Base-by-base conservation (phyloP, 92 coral and sea anemone species). In the Phenganax subtilis region DNA sequence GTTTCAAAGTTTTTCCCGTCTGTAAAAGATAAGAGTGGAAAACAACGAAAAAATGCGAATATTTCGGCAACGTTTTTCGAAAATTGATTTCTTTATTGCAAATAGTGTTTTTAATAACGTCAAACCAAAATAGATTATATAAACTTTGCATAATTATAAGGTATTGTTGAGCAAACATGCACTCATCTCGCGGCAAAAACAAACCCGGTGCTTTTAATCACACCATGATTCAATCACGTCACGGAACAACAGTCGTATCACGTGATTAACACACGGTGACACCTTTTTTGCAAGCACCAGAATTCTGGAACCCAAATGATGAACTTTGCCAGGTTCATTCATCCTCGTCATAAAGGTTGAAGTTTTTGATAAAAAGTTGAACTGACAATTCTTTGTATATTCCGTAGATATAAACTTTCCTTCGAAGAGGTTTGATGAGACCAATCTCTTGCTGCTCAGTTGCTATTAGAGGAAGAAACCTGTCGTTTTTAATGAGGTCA, bases 71-170 rank as follows among this genome's bases (percentile, higher is more conserved):
- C 6, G 44, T 30, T 68, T 68, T 68, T 30, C 15, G 47, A 37
- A 68, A 30, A 10, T 68, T 68, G 53, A 68, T 29, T 68, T 8
- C n/a, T 68, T 68, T 10, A 37, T 29, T 15, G 47, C 9, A 68
- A 20, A 20, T 53, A 20, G 6, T 37, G 54, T 68, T 68, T 68
- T 68, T 68, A 68, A 68, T 68, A 68, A 68, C 31, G n/a, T 53
- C 73, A 68, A 68, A 68, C 15, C 47, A 30, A 68, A 68, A 68
- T 16, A 68, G 73, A 68, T 68, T 68, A 68, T 68, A 30, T 37
- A 68, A 68, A 68, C 73, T 68, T 68, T 68, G 73, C 73, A 68
- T 68, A 68, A 68, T 68, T 68, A 30, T 30, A 68, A 68, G 54
- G 9, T 66, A 66, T 29, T 68, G 16, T 68, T 68, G 73, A 6